phyloP scores from a whole-genome alignment of 2,888 invertebrate genomes.

The Leistus spinibarbis region DNA sequence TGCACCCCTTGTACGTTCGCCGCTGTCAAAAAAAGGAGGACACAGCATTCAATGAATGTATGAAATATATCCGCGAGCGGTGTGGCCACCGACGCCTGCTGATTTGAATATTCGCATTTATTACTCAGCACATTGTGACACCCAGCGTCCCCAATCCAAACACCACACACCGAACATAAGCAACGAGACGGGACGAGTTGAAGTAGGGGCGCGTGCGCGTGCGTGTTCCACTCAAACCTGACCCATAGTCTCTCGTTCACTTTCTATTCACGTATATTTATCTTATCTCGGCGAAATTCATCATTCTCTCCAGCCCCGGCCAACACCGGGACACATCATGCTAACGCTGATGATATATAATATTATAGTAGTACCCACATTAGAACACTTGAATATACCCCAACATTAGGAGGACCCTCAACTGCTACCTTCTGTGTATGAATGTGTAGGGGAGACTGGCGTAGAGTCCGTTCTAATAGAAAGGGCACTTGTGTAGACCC shows the following conservation, averaged over 20 bases:
- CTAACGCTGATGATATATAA: conserved; percentile 35
- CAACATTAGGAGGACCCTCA: neutral
- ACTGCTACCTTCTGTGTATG: neutral
- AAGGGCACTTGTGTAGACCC: no score
- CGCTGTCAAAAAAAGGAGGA: conserved; percentile 34
- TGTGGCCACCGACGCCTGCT: conserved; percentile 11
- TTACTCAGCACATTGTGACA: conserved; percentile 15
- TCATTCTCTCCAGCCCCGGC: conserved; percentile 47
- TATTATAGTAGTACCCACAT: conserved; percentile 23
- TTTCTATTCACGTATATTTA: conserved; percentile 53
- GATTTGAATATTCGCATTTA: conserved; percentile 31
- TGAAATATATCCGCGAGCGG: conserved; percentile 31
- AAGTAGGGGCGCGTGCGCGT: neutral
- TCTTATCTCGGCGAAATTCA: conserved; percentile 54
- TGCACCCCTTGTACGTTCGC: conserved; percentile 19
- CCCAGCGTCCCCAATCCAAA: neutral
- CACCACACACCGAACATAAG: neutral
- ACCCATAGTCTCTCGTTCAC: conserved; percentile 45
- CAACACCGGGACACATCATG: conserved; percentile 4
- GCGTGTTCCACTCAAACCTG: conserved; percentile 27
- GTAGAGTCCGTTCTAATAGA: no score
- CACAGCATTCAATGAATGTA: conserved; percentile 32
- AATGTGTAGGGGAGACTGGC: neutral
- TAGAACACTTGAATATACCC: neutral
- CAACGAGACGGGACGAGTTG: neutral